phyloP scores from a whole-genome alignment of 2,888 invertebrate genomes.

The Hymenopus coronatus region DNA sequence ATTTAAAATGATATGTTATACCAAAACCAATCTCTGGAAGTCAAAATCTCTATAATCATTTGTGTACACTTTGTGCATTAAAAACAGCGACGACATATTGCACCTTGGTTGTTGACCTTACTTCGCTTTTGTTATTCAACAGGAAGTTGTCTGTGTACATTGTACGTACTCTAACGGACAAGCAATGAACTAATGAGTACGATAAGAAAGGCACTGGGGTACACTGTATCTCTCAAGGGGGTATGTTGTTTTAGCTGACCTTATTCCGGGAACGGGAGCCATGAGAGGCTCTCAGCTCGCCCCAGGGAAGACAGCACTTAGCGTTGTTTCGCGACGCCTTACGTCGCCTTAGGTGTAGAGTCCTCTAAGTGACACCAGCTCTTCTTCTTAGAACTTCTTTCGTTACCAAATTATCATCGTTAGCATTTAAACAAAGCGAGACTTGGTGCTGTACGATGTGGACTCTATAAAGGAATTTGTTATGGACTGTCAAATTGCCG shows the following conservation, averaged over 20 bases:
- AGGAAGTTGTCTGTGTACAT: background rate
- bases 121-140: background rate
- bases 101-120: background rate
- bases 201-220: background rate
- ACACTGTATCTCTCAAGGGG: background rate
- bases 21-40: too few species aligned
- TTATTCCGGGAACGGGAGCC: background rate
- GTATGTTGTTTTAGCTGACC: background rate
- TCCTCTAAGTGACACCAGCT: background rate
- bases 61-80: too few species aligned
- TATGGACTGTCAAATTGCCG: too few species aligned
- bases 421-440: too few species aligned
- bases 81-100: too few species aligned
- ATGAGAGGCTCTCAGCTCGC: background rate
- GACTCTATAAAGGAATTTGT: too few species aligned
- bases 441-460: too few species aligned
- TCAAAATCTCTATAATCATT: too few species aligned
- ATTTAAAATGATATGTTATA: too few species aligned
- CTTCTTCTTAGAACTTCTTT: too few species aligned
- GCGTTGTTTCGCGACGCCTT: background rate
- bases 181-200: background rate
- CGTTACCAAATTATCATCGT: too few species aligned
- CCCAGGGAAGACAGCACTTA: background rate
- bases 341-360: background rate
- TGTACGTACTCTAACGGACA: background rate